Percentiles rank a stretch among this genome's conserved stretches.
phyloP scores from a whole-genome alignment of 2,113 vertebrate genomes.

The Gadus chalcogrammus region DNA sequence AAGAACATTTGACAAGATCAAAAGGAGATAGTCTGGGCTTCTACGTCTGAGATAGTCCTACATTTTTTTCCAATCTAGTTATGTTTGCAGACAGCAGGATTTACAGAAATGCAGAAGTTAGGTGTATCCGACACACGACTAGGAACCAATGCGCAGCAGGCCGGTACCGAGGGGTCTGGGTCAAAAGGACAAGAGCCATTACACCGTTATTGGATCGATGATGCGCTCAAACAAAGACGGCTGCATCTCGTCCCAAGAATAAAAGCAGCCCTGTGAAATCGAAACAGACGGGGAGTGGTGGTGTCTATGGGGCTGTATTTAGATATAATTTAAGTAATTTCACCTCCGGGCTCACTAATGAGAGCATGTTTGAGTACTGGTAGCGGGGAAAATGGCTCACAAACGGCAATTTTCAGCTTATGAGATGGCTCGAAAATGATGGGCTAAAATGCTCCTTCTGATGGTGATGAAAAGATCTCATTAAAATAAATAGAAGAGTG shows the following conservation, averaged over 20 bases:
- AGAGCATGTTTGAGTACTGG: slow-evolving; percentile 67
- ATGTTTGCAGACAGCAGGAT: slow-evolving; percentile 17
- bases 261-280: slow-evolving; percentile 45
- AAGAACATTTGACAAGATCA: neutral
- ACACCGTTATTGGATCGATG: slow-evolving; percentile 58
- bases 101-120: slow-evolving; percentile 1
- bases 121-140: slow-evolving; percentile 27
- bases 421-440: slow-evolving; percentile 76
- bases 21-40: neutral
- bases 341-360: slow-evolving; percentile 69
- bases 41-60: neutral
- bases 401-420: slow-evolving; percentile 78
- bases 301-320: slow-evolving; percentile 64
- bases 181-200: slow-evolving; percentile 62
- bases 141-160: slow-evolving; percentile 24
- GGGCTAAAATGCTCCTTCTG: slow-evolving; percentile 77
- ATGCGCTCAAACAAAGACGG: slow-evolving; percentile 56
- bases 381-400: slow-evolving; percentile 65
- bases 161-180: slow-evolving; percentile 26
- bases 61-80: slow-evolving; percentile 1
- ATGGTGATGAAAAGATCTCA: slow-evolving; percentile 80
- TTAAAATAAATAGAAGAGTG: slow-evolving; percentile 80
- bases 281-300: slow-evolving; percentile 57
- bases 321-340: slow-evolving; percentile 65
- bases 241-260: slow-evolving; percentile 41